These are phyloP conservation scores for Chloroceryle aenea DNA, from an alignment of 2,113 vertebrate genomes.

Conservation along the genomic window DNA sequence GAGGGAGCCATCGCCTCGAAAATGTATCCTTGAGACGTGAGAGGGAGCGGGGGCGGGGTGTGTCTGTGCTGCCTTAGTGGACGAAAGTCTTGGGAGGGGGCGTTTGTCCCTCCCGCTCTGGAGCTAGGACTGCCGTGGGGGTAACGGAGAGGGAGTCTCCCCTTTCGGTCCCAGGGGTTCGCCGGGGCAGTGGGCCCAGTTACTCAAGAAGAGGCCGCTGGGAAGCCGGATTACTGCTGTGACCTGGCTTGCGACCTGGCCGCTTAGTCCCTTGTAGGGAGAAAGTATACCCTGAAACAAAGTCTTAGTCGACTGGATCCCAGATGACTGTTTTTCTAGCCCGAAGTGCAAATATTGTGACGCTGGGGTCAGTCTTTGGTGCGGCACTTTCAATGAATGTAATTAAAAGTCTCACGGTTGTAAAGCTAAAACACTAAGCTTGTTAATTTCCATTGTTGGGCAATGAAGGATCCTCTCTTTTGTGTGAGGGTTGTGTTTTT, in stretches of 20 bases:
- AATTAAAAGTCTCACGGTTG: not conserved
- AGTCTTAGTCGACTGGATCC: not conserved
- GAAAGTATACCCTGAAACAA: not conserved
- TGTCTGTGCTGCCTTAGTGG: not conserved
- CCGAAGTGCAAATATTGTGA: not conserved
- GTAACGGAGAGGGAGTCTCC: not conserved
- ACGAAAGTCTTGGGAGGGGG: not conserved
- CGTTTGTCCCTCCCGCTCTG: not conserved
- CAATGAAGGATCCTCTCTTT: not conserved
- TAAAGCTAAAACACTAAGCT: not conserved
- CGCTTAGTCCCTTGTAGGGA: fast-evolving
- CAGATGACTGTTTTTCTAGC: not conserved
- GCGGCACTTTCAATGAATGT: not conserved
- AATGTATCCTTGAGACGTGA: conserved; percentile 89
- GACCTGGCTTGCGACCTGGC: not conserved
- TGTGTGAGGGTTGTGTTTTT: not conserved
- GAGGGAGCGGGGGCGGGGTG: not conserved
- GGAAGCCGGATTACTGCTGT: not conserved
- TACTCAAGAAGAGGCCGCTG: not conserved
- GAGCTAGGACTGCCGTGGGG: fast-evolving
- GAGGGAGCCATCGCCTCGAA: conserved; percentile 85
- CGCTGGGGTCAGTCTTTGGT: not conserved
- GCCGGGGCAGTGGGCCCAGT: not conserved
- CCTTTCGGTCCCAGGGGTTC: not conserved
- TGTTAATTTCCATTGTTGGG: not conserved